phyloP scores from a whole-genome alignment of 2,113 vertebrate species.

The Sylvilagus bachmani region DNA sequence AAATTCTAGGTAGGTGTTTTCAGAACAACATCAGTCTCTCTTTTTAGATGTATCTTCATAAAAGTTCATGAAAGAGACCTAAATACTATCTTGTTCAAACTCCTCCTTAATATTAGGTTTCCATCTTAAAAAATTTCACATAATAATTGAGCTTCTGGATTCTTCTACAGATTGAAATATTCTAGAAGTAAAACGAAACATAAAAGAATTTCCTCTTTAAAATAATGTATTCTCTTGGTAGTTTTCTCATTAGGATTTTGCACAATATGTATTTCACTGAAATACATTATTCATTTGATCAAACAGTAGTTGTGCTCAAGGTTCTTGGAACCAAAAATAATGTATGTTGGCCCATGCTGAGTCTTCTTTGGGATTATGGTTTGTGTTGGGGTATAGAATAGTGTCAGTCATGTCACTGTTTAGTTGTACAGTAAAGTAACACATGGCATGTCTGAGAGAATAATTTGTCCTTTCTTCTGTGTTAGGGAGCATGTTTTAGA shows the following conservation, averaged over 20 bases:
- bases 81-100: neutral
- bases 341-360: neutral
- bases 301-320: neutral
- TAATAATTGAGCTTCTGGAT: neutral
- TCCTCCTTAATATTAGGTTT: neutral
- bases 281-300: too few relatives aligned
- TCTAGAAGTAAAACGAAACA: neutral
- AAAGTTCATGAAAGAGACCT: neutral
- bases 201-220: neutral
- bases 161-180: neutral
- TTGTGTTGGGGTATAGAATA: neutral
- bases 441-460: neutral
- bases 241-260: neutral
- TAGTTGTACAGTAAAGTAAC: neutral
- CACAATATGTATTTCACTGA: neutral
- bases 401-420: neutral
- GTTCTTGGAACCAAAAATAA: neutral
- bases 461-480: neutral
- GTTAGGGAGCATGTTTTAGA: neutral
- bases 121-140: neutral
- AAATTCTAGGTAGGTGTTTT: slow-evolving; percentile 3
- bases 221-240: neutral
- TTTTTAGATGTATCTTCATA: neutral
- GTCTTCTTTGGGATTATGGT: neutral
- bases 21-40: neutral